Conservation (phyloP, 2,113 vertebrate species). For the Nycticorax nycticorax region DNA sequence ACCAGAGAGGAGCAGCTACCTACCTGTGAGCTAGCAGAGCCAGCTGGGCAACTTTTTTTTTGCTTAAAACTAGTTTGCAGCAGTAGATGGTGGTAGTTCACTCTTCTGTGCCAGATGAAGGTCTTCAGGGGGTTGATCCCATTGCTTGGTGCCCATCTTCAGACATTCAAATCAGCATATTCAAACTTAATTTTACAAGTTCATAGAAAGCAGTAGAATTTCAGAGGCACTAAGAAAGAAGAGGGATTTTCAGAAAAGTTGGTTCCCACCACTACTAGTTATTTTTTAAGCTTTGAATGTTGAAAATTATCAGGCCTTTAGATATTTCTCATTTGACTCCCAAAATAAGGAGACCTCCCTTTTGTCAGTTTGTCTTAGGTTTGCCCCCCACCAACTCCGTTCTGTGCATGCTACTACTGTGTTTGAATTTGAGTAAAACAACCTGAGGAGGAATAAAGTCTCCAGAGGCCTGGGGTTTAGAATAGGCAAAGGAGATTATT, state of each 20-base stretch:
- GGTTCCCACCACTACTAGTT: background rate
- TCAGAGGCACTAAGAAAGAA: background rate
- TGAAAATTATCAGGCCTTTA: background rate
- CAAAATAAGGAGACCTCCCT: background rate
- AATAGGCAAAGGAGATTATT: background rate
- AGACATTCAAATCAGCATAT: background rate
- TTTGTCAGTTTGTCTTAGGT: background rate
- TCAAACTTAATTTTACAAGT: background rate
- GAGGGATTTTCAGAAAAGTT: background rate
- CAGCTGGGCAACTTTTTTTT: background rate
- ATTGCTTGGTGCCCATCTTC: background rate
- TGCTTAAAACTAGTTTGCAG: background rate
- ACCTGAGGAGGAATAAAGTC: background rate
- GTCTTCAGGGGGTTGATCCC: background rate
- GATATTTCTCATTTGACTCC: background rate
- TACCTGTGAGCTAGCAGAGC: background rate
- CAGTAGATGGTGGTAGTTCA: background rate
- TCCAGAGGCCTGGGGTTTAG: background rate
- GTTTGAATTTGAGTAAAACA: background rate
- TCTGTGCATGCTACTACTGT: background rate
- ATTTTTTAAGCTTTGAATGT: background rate
- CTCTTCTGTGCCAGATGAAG: background rate
- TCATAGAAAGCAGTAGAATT: background rate
- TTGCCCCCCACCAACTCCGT: fast-evolving
- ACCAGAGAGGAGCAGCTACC: background rate